phyloP scores from a whole-genome alignment of 2,113 vertebrate species.

The Oryzias woworae region DNA sequence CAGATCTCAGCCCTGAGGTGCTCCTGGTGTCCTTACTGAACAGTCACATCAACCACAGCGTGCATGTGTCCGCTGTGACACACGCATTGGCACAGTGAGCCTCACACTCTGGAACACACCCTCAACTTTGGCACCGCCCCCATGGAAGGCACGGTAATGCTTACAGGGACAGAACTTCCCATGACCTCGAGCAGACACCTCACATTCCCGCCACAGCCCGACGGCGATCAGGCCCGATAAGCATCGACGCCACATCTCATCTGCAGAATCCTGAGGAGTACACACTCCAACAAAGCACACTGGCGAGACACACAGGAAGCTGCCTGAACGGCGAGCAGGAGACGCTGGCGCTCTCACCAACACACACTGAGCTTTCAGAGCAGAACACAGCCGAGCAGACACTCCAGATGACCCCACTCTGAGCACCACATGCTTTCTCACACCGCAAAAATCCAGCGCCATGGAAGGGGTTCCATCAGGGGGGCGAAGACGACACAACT shows the following conservation, averaged over 20 bases:
- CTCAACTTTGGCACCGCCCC: slow-evolving; percentile 44
- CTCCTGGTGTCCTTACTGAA: slow-evolving; percentile 74
- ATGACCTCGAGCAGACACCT: slow-evolving; percentile 63
- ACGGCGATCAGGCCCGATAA: slow-evolving; percentile 51
- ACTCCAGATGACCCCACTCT: slow-evolving; percentile 62
- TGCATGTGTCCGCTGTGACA: slow-evolving; percentile 53
- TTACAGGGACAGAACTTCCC: slow-evolving; percentile 57
- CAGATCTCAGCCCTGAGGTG: slow-evolving; percentile 53
- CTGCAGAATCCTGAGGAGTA: slow-evolving; percentile 66
- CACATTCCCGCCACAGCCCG: slow-evolving; percentile 65
- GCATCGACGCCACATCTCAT: slow-evolving; percentile 66
- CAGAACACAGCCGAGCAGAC: slow-evolving; percentile 65
- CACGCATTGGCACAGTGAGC: slow-evolving; percentile 63
- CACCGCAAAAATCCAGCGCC: too few species aligned
- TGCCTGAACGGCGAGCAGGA: not conserved
- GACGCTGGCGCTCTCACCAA: slow-evolving; percentile 46
- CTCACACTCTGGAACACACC: slow-evolving; percentile 68
- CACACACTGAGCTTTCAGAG: slow-evolving; percentile 59
- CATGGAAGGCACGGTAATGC: slow-evolving; percentile 28
- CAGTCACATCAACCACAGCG: slow-evolving; percentile 59
- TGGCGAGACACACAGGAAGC: slow-evolving; percentile 58
- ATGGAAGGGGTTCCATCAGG: slow-evolving; percentile 68
- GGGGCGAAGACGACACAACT: slow-evolving; percentile 73
- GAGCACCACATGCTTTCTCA: slow-evolving; percentile 60
- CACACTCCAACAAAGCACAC: slow-evolving; percentile 80